Evolutionary conservation across 2,113 vertebrate species (phyloP).

Genomic region (crab-eating macaque (Macaca fascicularis)): DNA sequence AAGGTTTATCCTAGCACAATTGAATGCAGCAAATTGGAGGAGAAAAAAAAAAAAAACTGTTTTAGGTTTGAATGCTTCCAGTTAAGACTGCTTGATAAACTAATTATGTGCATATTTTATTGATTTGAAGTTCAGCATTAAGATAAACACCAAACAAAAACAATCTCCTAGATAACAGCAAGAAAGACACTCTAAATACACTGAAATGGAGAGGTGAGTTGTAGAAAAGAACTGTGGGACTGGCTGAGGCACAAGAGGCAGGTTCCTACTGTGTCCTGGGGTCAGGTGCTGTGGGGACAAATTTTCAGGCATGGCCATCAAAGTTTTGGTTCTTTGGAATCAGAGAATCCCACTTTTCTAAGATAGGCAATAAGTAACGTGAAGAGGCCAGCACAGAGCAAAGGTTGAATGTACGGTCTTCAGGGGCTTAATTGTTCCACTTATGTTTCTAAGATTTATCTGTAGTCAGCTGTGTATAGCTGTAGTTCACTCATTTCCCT

Average conservation of each 20-base stretch:
- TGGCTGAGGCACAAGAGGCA: background rate
- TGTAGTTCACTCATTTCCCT: background rate
- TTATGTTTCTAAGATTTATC: constrained; percentile 41
- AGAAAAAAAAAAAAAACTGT: background rate
- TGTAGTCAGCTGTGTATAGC: background rate
- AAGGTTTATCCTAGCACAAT: background rate
- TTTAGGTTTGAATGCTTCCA: background rate
- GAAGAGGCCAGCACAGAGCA: background rate
- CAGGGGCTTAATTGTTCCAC: constrained; percentile 33
- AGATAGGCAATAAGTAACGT: background rate
- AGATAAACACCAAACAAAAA: background rate
- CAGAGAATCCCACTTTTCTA: background rate
- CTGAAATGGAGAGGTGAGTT: background rate
- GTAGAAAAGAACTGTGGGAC: background rate
- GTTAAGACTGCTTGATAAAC: background rate
- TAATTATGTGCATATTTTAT: background rate
- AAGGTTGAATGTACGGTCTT: background rate
- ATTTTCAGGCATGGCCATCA: background rate
- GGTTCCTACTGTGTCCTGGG: background rate
- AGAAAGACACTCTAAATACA: background rate
- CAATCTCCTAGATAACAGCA: background rate
- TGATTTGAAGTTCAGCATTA: background rate
- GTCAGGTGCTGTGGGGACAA: background rate
- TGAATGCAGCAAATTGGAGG: background rate
- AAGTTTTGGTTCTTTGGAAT: background rate